These are phyloP conservation scores for Myiopsitta monachus DNA, from an alignment of 2,113 vertebrate genomes.

Conservation along the genomic window DNA sequence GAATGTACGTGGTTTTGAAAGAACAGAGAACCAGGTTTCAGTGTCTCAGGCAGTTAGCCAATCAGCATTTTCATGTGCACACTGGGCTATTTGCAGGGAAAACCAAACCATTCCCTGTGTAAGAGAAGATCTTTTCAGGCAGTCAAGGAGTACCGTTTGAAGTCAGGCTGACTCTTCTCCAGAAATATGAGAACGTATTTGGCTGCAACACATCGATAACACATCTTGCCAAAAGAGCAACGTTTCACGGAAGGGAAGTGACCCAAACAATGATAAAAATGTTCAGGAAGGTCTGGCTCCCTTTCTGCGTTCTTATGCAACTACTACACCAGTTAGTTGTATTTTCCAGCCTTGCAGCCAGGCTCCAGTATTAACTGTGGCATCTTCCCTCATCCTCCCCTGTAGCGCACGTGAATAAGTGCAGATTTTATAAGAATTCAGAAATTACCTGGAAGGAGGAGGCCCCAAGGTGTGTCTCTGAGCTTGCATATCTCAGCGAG, in stretches of 20 bases:
- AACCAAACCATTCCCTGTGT: neutral
- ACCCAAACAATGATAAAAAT: neutral
- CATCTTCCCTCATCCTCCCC: neutral
- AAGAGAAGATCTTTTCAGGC: neutral
- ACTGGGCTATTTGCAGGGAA: neutral
- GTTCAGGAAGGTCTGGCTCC: neutral
- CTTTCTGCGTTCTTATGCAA: neutral
- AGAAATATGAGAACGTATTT: neutral
- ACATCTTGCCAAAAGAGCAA: neutral
- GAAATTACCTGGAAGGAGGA: neutral
- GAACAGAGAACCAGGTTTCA: neutral
- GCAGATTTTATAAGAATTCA: neutral
- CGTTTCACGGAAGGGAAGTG: neutral
- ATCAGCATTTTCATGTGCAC: rapidly evolving
- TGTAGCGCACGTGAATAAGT: rapidly evolving
- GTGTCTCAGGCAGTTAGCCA: neutral
- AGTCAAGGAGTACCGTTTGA: neutral
- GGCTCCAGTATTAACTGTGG: neutral
- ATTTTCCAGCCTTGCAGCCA: neutral
- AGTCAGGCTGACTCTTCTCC: neutral
- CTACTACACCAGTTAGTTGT: neutral
- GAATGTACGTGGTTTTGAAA: neutral
- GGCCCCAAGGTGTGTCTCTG: neutral
- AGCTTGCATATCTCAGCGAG: neutral
- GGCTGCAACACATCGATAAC: neutral